Conservation (phyloP, 2,113 vertebrate genomes). For the Ciconia stormi region DNA sequence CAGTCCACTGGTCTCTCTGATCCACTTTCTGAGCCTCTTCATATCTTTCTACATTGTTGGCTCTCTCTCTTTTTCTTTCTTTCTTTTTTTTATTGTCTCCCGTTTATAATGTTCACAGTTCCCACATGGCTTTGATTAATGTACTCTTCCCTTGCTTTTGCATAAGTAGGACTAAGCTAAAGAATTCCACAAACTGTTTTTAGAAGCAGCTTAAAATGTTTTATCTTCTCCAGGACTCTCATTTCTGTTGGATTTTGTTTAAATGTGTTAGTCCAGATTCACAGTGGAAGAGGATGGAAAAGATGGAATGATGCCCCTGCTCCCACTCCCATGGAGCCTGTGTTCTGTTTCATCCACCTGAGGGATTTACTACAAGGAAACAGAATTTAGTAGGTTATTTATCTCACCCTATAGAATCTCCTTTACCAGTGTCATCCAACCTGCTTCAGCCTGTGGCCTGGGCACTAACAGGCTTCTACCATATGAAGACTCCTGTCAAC, state of each 20-base stretch:
- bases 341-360: background rate
- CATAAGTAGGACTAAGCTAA: background rate
- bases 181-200: conserved; percentile 16
- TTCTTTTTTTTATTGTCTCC: background rate
- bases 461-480: background rate
- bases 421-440: background rate
- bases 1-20: background rate
- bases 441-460: background rate
- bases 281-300: background rate
- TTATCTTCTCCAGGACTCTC: background rate
- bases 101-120: background rate
- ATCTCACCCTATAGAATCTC: background rate
- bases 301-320: background rate
- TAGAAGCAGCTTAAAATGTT: background rate
- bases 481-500: background rate
- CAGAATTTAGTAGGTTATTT: background rate
- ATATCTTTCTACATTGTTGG: background rate
- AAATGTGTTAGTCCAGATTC: background rate
- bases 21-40: conserved; percentile 19
- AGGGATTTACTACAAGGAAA: background rate
- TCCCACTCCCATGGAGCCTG: background rate
- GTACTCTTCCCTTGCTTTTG: background rate
- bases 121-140: conserved; percentile 50
- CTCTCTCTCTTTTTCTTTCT: background rate
- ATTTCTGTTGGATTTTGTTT: background rate